These are phyloP conservation scores for Heliconius hewitsoni DNA, from an alignment of 1,140 invertebrate genomes.

Conservation along the genomic window DNA sequence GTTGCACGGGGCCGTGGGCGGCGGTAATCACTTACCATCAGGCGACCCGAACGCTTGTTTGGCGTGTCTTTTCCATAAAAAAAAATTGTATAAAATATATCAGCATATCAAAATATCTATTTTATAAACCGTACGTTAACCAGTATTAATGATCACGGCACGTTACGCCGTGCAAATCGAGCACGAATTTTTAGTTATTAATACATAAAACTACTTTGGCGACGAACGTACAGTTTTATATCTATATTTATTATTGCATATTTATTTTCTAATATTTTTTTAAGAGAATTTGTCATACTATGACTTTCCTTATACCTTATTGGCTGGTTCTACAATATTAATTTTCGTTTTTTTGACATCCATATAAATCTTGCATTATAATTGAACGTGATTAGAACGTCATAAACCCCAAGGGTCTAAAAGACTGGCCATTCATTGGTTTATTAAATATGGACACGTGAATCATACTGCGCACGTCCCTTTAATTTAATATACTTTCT, in stretches of 20 bases:
- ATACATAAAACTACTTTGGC: neutral
- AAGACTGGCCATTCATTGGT: neutral
- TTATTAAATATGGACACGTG: neutral
- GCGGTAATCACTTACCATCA: too few relatives aligned
- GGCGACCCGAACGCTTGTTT: too few relatives aligned
- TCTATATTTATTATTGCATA: neutral
- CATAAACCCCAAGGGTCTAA: neutral
- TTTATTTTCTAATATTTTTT: neutral
- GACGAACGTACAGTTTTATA: neutral
- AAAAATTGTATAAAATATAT: too few relatives aligned
- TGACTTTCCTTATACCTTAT: neutral
- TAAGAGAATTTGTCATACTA: neutral
- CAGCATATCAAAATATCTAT: too few relatives aligned
- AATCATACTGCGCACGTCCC: neutral
- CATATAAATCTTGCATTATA: neutral
- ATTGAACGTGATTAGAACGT: neutral
- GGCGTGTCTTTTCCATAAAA: too few relatives aligned
- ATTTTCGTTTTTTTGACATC: neutral
- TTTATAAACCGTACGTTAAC: too few relatives aligned
- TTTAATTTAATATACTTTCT: constrained; percentile 3
- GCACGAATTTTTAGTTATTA: neutral
- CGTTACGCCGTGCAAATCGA: neutral
- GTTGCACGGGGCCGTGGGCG: too few relatives aligned
- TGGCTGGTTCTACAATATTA: neutral
- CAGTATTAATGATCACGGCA: neutral